Evolutionary conservation across 1,140 invertebrate genomes (phyloP), one percentile per base, ranked within the genome.

Genomic region (Penaeus chinensis): DNA sequence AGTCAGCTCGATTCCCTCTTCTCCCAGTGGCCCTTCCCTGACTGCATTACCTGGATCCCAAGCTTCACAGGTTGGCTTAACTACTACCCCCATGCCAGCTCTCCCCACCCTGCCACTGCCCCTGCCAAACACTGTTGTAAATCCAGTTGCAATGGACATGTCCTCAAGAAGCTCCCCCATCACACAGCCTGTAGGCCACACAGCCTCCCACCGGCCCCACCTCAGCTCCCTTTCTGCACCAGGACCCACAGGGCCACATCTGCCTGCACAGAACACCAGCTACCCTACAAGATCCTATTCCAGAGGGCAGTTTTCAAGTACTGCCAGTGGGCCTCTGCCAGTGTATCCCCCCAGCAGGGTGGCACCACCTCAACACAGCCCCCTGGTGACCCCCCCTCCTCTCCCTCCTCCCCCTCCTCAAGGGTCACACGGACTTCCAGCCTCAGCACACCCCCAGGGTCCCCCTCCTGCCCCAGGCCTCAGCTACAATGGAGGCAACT

Each of bases 301-400:
- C 54, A 54, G 54, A 54, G 54, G 54, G 11, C 54, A 54, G 54
- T 54, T 11, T 16, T 37, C 32, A 24, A 77, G 74, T 13, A 77
- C 1, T 8, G 7, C 32, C 74, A 37, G n/a, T 47, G 32, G 74
- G 2, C n/a, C n/a, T 77, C n/a, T 77, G 84, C 7, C 76, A 86
- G 76, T 80, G 54, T 47, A 76, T 20, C 66, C 22, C 20, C 42
- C 65, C 69, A 74, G 77, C 47, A 19, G 66, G 32, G 27, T 66
- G 54, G n/a, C 65, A 24, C 27, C 69, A 24, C 60, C 71, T 66
- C 27, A 66, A 63, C 37, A n/a, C 32, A 62, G 77, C 47, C 77
- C 85, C 37, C 71, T 87, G 47, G 61, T 87, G 79, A 69, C 27
- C n/a, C 27, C 71, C 20, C 71, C 71, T 74, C 71, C 71, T 74